phyloP scores from a whole-genome alignment of 2,888 invertebrate genomes.

The Hoplodrina blanda region DNA sequence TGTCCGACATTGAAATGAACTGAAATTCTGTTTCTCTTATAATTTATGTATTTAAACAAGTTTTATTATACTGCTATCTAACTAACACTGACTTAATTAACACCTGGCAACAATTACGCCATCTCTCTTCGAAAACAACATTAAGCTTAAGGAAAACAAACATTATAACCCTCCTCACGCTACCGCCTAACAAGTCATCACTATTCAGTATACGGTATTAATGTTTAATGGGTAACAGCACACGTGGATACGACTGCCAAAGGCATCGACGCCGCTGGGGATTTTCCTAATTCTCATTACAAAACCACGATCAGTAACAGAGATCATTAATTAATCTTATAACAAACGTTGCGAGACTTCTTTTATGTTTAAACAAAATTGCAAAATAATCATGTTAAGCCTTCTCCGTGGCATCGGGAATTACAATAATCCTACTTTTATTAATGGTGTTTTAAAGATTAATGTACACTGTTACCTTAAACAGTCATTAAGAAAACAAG shows the following conservation, averaged over 20 bases:
- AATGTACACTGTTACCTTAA: slow-evolving; percentile 30
- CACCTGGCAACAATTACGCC: slow-evolving; percentile 27
- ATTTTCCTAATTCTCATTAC: slow-evolving; percentile 47
- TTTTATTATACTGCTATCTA: slow-evolving; percentile 6
- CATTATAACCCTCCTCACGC: slow-evolving; percentile 28
- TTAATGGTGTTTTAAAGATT: slow-evolving; percentile 44
- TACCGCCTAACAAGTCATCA: slow-evolving; percentile 27
- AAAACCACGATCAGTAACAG: slow-evolving; percentile 25
- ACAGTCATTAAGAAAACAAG: slow-evolving; percentile 35
- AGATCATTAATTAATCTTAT: slow-evolving; percentile 40
- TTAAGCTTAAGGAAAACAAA: slow-evolving; percentile 26
- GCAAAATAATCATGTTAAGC: slow-evolving; percentile 35
- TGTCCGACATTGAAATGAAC: slow-evolving; percentile 14
- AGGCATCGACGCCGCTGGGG: slow-evolving; percentile 30
- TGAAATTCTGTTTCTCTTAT: slow-evolving; percentile 17
- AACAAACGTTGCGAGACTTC: slow-evolving; percentile 4
- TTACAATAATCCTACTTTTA: slow-evolving; percentile 42
- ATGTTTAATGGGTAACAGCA: slow-evolving; percentile 35
- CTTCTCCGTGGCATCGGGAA: slow-evolving; percentile 19
- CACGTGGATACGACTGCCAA: slow-evolving; percentile 27
- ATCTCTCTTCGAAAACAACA: slow-evolving; percentile 36
- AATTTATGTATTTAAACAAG: not conserved
- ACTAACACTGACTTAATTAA: not conserved
- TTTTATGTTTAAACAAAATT: slow-evolving; percentile 27
- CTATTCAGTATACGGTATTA: slow-evolving; percentile 33